Percentiles rank a stretch among this genome's conserved stretches.
These are phyloP conservation scores for Actenoides hombroni DNA, from an alignment of 2,113 vertebrate species.

Conservation along the genomic window DNA sequence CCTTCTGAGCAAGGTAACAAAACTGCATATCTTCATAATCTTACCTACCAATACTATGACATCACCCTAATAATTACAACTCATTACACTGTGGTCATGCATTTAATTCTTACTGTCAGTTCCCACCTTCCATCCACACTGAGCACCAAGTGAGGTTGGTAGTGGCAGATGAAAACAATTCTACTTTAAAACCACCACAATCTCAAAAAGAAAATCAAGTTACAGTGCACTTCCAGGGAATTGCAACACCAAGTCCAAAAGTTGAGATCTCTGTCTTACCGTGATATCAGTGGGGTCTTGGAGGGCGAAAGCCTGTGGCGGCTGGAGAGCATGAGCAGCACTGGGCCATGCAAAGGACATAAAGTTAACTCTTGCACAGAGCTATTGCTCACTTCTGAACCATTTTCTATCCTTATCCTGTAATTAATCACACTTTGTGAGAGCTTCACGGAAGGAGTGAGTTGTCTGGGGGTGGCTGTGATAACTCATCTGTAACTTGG, in stretches of 20 bases:
- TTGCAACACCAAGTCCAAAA: not conserved
- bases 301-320: not conserved
- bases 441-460: not conserved
- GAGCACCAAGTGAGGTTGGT: not conserved
- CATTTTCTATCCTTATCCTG: not conserved
- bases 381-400: not conserved
- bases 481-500: not conserved
- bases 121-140: not conserved
- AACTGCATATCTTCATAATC: not conserved
- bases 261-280: not conserved
- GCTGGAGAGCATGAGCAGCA: not conserved
- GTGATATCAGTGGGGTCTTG: fast-evolving
- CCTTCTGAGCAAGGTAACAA: not conserved
- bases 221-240: not conserved
- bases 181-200: not conserved
- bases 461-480: not conserved
- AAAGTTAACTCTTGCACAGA: not conserved
- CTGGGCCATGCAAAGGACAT: not conserved
- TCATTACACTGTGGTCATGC: not conserved
- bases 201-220: not conserved
- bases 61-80: not conserved
- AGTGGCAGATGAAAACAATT: not conserved
- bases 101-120: not conserved
- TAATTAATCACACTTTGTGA: not conserved
- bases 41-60: not conserved